phyloP scores from a whole-genome alignment of 2,888 invertebrate species.

The Xestia rhomboidea region DNA sequence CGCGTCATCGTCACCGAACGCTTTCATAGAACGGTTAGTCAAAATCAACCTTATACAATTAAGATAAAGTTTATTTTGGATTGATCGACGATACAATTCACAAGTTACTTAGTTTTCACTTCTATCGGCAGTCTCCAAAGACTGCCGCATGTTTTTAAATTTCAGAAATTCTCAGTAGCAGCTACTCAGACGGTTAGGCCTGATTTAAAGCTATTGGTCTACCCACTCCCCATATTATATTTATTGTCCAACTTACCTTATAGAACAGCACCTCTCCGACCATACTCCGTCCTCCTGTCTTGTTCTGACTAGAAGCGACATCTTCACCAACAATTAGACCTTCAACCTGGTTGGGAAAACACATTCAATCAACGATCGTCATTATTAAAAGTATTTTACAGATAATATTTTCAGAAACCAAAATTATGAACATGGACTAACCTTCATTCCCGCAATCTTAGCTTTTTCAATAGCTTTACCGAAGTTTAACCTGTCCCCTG shows the following conservation, averaged over 20 bases:
- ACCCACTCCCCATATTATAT: background rate
- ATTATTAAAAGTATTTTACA: background rate
- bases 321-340: constrained; percentile 93
- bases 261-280: constrained; percentile 91
- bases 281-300: constrained; percentile 92
- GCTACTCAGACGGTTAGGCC: background rate
- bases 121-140: too few relatives aligned
- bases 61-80: too few relatives aligned
- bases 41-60: too few relatives aligned
- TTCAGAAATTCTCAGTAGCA: background rate
- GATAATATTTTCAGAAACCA: too few relatives aligned
- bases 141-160: background rate
- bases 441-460: constrained; percentile 91
- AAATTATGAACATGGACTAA: constrained; percentile 43
- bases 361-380: background rate
- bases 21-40: too few relatives aligned
- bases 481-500: constrained; percentile 95
- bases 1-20: too few relatives aligned
- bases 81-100: too few relatives aligned
- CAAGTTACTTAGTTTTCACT: too few relatives aligned
- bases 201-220: background rate
- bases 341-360: constrained; percentile 80
- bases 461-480: constrained; percentile 95
- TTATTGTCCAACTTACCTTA: constrained; percentile 79
- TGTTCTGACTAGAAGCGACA: constrained; percentile 89